Conservation (phyloP, 2,113 vertebrate species). For the Rhabdomys dilectus region DNA sequence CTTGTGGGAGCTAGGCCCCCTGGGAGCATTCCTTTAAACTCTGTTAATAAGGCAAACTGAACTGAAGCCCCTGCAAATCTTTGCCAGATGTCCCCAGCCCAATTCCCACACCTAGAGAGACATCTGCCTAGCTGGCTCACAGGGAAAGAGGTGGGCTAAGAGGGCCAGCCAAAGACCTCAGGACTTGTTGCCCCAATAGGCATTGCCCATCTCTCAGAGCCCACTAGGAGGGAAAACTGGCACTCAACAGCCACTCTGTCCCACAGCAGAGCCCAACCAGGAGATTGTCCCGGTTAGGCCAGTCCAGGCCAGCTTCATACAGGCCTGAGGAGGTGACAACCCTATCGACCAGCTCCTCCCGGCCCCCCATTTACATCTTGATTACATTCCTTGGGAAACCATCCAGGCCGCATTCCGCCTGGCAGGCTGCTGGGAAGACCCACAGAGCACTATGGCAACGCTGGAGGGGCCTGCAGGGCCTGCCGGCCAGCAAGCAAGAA, state of each 20-base stretch:
- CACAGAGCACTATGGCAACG: conserved; percentile 79
- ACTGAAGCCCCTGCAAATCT: conserved; percentile 47
- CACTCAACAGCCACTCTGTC: conserved; percentile 35
- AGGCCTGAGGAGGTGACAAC: conserved; percentile 81
- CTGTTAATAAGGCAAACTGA: conserved; percentile 42
- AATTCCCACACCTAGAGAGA: conserved; percentile 20
- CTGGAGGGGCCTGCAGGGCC: conserved; percentile 24
- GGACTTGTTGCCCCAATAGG: background rate
- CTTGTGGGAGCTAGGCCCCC: background rate
- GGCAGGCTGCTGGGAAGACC: conserved; percentile 75
- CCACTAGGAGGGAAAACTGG: conserved; percentile 38
- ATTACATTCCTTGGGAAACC: conserved; percentile 89
- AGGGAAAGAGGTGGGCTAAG: background rate
- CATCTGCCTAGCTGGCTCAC: background rate
- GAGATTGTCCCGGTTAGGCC: conserved; percentile 79
- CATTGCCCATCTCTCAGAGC: conserved; percentile 30
- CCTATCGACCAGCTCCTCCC: conserved; percentile 77
- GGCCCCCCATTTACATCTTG: conserved; percentile 82
- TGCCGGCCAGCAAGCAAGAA: conserved; percentile 38
- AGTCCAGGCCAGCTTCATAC: conserved; percentile 51
- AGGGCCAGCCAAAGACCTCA: background rate
- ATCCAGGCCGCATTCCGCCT: conserved; percentile 83
- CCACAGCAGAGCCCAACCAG: conserved; percentile 79
- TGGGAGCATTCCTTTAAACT: conserved; percentile 62
- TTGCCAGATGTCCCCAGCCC: conserved; percentile 69